These are phyloP conservation scores for Neodon shergylaensis DNA, from an alignment of 2,113 vertebrate genomes.

Conservation along the genomic window DNA sequence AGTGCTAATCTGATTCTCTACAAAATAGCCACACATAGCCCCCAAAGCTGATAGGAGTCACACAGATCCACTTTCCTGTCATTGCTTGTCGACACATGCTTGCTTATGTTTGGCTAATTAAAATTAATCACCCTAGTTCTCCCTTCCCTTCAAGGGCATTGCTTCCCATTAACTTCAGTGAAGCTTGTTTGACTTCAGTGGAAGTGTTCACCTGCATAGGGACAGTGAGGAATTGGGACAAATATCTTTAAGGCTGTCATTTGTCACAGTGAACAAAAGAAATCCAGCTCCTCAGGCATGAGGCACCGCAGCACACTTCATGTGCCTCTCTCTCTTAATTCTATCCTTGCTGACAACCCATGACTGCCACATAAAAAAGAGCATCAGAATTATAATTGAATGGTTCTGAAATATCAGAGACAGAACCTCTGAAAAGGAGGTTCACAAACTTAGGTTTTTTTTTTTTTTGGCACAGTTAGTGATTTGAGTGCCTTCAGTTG, in stretches of 20 bases:
- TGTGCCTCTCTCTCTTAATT: slow-evolving; percentile 78
- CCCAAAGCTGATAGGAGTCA: slow-evolving; percentile 44
- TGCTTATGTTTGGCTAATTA: slow-evolving; percentile 78
- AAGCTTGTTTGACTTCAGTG: slow-evolving; percentile 77
- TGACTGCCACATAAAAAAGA: slow-evolving; percentile 81
- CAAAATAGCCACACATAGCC: slow-evolving; percentile 17
- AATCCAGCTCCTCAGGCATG: slow-evolving; percentile 76
- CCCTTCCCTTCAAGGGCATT: slow-evolving; percentile 73
- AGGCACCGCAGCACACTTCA: slow-evolving; percentile 47
- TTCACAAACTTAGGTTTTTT: slow-evolving; percentile 68
- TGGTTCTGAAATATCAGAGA: slow-evolving; percentile 80
- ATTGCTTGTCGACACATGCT: slow-evolving; percentile 62
- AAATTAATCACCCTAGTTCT: slow-evolving; percentile 77
- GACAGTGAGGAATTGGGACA: slow-evolving; percentile 76
- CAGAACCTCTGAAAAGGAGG: slow-evolving; percentile 71
- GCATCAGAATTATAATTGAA: slow-evolving; percentile 81
- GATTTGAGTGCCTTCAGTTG: slow-evolving; percentile 66
- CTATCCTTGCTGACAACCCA: slow-evolving; percentile 79
- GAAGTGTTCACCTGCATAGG: slow-evolving; percentile 74
- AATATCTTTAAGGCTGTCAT: slow-evolving; percentile 82
- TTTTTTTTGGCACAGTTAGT: slow-evolving; percentile 62
- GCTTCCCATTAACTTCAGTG: slow-evolving; percentile 74
- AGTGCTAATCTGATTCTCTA: not conserved
- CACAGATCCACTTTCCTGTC: slow-evolving; percentile 59
- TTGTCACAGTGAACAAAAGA: slow-evolving; percentile 82